phyloP scores from a whole-genome alignment of 2,888 invertebrate genomes.

The Acleris literana region DNA sequence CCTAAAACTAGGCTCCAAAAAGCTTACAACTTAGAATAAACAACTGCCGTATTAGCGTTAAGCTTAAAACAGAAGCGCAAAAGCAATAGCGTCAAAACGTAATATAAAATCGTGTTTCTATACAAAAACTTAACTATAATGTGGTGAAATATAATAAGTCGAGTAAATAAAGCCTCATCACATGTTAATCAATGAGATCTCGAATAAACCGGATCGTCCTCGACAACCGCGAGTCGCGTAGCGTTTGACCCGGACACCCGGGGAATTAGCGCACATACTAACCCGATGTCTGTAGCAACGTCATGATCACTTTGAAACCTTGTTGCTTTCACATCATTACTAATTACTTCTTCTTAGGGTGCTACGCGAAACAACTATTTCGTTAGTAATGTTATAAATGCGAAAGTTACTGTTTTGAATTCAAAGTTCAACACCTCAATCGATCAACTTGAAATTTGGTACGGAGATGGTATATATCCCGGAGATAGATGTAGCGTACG shows the following conservation, averaged over 20 bases:
- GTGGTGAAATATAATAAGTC: conserved; percentile 56
- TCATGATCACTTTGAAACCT: too few species aligned
- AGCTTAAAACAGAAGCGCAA: conserved; percentile 20
- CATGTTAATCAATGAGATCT: conserved; percentile 72
- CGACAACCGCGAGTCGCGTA: not conserved
- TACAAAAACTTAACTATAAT: conserved; percentile 59
- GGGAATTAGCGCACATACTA: not conserved
- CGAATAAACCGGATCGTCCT: conserved; percentile 39
- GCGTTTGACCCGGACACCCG: not conserved
- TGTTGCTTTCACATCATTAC: too few species aligned
- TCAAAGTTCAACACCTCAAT: too few species aligned
- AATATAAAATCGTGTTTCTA: conserved; percentile 62
- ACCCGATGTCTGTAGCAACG: not conserved
- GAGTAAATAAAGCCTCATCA: conserved; percentile 69
- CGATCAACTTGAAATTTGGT: too few species aligned
- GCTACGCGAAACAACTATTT: too few species aligned
- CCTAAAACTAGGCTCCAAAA: conserved; percentile 15
- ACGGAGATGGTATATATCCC: too few species aligned
- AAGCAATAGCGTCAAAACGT: conserved; percentile 50
- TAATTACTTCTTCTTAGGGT: too few species aligned
- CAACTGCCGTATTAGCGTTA: conserved; percentile 43
- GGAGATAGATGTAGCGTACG: too few species aligned
- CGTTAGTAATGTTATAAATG: too few species aligned
- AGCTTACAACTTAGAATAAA: conserved; percentile 41
- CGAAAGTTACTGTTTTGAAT: too few species aligned